phyloP scores from a whole-genome alignment of 1,140 invertebrate species.

The Diorhabda elongata region DNA sequence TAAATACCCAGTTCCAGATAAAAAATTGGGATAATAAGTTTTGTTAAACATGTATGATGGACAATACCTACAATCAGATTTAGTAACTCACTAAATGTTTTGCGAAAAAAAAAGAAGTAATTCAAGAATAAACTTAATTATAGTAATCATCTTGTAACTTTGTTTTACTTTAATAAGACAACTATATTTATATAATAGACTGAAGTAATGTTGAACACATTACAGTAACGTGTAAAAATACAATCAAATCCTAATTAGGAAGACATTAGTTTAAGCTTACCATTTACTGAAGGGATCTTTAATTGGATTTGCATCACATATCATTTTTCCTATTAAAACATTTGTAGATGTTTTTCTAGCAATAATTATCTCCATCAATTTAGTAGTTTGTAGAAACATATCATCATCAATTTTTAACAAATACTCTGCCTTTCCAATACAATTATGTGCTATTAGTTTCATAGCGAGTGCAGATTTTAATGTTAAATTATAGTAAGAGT shows the following conservation, averaged over 20 bases:
- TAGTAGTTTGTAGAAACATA: conserved; percentile 72
- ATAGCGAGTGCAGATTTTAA: conserved; percentile 83
- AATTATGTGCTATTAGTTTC: conserved; percentile 71
- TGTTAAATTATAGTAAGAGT: conserved; percentile 90
- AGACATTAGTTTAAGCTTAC: conserved; percentile 47
- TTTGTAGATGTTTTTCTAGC: conserved; percentile 44
- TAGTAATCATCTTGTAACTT: background rate
- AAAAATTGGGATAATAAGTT: conserved; percentile 73
- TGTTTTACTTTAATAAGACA: background rate
- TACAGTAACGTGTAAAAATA: background rate
- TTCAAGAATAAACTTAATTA: background rate
- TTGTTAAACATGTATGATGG: conserved; percentile 75
- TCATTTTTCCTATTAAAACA: conserved; percentile 67
- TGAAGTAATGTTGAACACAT: background rate
- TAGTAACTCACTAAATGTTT: background rate
- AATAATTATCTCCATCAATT: conserved; percentile 47
- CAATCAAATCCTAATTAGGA: background rate
- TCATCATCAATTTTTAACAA: conserved; percentile 83
- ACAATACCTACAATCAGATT: conserved; percentile 57
- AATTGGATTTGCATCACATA: conserved; percentile 69
- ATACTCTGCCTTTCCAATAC: conserved; percentile 54
- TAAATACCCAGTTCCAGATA: conserved; percentile 77
- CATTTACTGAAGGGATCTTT: conserved; percentile 71
- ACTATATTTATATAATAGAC: background rate
- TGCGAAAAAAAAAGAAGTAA: too few species aligned